These are phyloP conservation scores for Ichneumon xanthorius DNA, from an alignment of 2,888 invertebrate species.

Conservation along the genomic window DNA sequence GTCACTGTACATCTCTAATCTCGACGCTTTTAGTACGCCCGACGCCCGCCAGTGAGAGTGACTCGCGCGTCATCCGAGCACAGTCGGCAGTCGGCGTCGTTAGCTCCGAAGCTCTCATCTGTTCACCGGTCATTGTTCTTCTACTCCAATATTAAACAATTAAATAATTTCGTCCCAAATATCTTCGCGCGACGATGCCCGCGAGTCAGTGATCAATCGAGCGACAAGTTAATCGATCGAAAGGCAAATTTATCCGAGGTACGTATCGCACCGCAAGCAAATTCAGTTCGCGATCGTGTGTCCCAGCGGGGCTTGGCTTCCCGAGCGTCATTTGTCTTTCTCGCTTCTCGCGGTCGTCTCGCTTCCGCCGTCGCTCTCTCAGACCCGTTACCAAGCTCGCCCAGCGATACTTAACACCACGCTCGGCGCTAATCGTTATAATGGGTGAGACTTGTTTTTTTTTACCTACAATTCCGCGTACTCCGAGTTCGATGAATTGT, in stretches of 20 bases:
- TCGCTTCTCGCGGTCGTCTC: conserved; percentile 23
- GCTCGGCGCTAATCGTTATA: conserved; percentile 6
- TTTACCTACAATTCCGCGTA: neutral
- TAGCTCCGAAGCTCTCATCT: conserved; percentile 13
- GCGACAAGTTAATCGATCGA: neutral
- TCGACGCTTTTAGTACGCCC: neutral
- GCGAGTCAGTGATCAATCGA: neutral
- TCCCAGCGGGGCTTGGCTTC: conserved; percentile 32
- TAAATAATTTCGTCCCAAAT: neutral
- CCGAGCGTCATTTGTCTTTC: conserved; percentile 64
- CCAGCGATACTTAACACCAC: neutral
- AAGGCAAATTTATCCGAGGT: conserved; percentile 4
- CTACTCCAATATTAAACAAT: neutral
- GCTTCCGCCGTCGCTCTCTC: conserved; percentile 22
- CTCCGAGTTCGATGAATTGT: neutral
- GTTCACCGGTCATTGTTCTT: conserved; percentile 16
- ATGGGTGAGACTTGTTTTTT: conserved; percentile 10
- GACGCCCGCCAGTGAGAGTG: neutral
- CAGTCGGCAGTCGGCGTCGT: conserved; percentile 21
- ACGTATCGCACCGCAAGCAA: conserved; percentile 3
- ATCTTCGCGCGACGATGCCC: neutral
- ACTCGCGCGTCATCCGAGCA: neutral
- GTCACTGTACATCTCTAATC: too few species aligned
- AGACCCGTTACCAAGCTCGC: conserved; percentile 20
- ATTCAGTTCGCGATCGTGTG: neutral